phyloP scores from a whole-genome alignment of 53 echinoderm and acorn worm species.

The Arbacia lixula region DNA sequence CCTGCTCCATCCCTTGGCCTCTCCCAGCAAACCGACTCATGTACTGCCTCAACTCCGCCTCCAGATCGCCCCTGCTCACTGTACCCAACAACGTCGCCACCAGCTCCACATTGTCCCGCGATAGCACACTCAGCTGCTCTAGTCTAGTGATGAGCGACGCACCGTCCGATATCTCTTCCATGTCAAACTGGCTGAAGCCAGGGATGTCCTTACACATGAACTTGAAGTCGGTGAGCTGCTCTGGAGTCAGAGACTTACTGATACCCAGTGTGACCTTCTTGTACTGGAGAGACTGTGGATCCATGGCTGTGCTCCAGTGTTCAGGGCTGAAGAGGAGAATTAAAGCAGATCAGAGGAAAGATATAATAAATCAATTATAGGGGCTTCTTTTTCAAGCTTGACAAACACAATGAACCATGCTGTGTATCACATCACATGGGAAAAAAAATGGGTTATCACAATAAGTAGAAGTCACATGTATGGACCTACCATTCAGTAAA shows the following conservation, averaged over 20 bases:
- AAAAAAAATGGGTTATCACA: too few relatives aligned
- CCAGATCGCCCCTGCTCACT: conserved; percentile 50
- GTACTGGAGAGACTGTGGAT: neutral
- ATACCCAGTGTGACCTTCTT: neutral
- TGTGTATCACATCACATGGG: too few relatives aligned
- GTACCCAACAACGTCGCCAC: conserved; percentile 2
- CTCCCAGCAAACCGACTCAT: neutral
- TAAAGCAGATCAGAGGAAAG: too few relatives aligned
- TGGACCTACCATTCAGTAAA: too few relatives aligned
- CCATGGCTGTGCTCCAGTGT: conserved; percentile 12
- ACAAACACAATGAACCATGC: too few relatives aligned
- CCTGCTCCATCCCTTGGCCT: neutral
- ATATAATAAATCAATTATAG: too few relatives aligned
- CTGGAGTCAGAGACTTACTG: neutral
- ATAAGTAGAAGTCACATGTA: too few relatives aligned
- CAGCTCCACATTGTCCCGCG: conserved; percentile 42
- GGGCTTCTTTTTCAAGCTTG: too few relatives aligned
- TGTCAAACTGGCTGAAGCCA: conserved; percentile 61
- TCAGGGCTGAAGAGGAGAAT: too few relatives aligned
- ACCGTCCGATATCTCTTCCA: conserved; percentile 58
- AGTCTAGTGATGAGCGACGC: conserved; percentile 53
- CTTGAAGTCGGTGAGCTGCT: conserved; percentile 14
- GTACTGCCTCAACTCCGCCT: conserved; percentile 25
- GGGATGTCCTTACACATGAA: conserved; percentile 65
- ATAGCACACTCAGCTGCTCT: conserved; percentile 58